These are phyloP conservation scores for Halocynthia aurantium DNA, from an alignment of 23 tunicate genomes.

Conservation along the genomic window DNA sequence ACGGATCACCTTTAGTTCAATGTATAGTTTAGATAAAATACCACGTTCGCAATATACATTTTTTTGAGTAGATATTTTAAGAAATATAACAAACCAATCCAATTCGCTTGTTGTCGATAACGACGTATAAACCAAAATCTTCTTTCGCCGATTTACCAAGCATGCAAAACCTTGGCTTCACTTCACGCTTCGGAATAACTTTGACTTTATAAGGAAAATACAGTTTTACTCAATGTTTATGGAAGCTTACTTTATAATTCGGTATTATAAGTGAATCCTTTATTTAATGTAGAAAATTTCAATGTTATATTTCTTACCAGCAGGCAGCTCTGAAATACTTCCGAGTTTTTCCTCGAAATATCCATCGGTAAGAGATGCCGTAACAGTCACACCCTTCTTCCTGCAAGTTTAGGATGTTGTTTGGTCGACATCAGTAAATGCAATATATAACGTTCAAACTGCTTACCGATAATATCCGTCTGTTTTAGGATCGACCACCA, in stretches of 20 bases:
- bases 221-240: neutral
- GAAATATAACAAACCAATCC: conserved; percentile 54
- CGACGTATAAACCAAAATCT: conserved; percentile 95
- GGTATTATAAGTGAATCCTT: neutral
- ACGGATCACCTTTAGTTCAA: conserved; percentile 57
- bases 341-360: conserved; percentile 25
- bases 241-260: no score
- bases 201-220: neutral
- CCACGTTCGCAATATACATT: neutral
- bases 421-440: no score
- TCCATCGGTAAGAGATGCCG: conserved; percentile 69
- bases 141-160: conserved; percentile 57
- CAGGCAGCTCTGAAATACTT: neutral
- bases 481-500: conserved; percentile 95
- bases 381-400: conserved; percentile 85
- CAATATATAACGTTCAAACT: neutral
- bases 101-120: conserved; percentile 87
- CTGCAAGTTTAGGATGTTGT: conserved; percentile 10
- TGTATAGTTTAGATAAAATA: neutral
- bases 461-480: conserved; percentile 89
- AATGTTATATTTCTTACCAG: neutral
- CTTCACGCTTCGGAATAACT: conserved; percentile 20
- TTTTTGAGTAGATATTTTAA: neutral
- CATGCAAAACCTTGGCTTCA: conserved; percentile 79
- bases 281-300: neutral